Evolutionary conservation across 2,113 vertebrate species (phyloP).

Genomic region (Podilymbus podiceps): DNA sequence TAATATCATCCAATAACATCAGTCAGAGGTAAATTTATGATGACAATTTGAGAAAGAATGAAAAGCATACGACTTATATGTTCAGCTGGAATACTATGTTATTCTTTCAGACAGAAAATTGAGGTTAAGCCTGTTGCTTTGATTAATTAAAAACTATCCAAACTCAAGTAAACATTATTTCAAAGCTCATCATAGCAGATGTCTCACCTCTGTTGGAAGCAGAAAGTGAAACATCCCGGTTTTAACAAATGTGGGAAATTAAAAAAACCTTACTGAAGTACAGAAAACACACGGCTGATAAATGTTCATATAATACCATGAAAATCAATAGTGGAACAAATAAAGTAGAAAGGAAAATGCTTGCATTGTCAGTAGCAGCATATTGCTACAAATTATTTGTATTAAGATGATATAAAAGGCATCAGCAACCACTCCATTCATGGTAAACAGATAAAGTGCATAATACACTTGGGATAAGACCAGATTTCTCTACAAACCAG

Average conservation of each 20-base stretch:
- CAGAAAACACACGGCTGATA: background rate
- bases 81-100: background rate
- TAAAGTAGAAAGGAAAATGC: background rate
- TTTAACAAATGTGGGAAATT: background rate
- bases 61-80: background rate
- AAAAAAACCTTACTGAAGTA: background rate
- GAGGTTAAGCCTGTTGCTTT: background rate
- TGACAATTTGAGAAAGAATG: background rate
- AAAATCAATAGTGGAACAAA: slow-evolving; percentile 23
- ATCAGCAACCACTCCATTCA: background rate
- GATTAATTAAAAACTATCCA: slow-evolving; percentile 2
- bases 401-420: background rate
- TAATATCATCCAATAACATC: background rate
- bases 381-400: background rate
- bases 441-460: background rate
- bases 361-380: background rate
- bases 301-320: background rate
- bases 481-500: background rate
- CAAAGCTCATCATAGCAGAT: slow-evolving; percentile 4
- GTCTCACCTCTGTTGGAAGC: background rate
- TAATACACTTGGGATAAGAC: background rate
- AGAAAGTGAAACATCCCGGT: background rate
- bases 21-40: background rate
- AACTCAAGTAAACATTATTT: slow-evolving; percentile 15
- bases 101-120: background rate